Percentiles rank a stretch among this genome's conserved stretches.
Conservation (phyloP, 2,797 vertebrate species). For the Diplodus sargus region DNA sequence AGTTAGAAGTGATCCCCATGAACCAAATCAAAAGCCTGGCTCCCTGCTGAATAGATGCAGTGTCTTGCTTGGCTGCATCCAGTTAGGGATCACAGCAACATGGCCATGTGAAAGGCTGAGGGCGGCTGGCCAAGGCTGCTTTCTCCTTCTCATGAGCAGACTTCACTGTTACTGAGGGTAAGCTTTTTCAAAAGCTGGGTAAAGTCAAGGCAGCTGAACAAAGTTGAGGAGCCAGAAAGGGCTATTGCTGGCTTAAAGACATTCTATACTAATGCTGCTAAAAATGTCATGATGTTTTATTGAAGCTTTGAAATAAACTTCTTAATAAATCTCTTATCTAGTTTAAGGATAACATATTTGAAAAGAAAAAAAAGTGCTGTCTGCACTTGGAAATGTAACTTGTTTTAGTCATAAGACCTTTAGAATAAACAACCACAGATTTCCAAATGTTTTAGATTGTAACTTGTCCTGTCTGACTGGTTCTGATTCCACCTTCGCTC, state of each 20-base stretch:
- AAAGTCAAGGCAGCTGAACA: conserved; percentile 49
- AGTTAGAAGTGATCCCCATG: conserved; percentile 76
- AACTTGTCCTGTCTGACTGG: no score
- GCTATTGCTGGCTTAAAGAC: conserved; percentile 2
- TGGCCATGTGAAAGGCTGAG: conserved; percentile 65
- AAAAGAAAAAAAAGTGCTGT: conserved; percentile 10
- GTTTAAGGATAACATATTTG: not conserved
- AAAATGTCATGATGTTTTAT: conserved; percentile 12
- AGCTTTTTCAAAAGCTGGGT: conserved; percentile 49
- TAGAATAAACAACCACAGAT: not conserved
- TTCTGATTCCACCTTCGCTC: no score
- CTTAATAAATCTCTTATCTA: not conserved
- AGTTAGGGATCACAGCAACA: conserved; percentile 53
- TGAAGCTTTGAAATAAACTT: conserved; percentile 9
- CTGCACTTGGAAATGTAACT: not conserved
- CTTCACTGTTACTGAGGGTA: conserved; percentile 42
- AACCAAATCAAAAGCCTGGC: conserved; percentile 74
- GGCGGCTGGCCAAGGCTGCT: conserved; percentile 69
- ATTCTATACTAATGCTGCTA: conserved; percentile 16
- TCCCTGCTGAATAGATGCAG: conserved; percentile 64
- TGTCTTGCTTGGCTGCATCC: conserved; percentile 58
- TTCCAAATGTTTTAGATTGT: not conserved
- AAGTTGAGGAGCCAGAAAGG: conserved; percentile 33
- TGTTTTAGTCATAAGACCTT: conserved; percentile 2
- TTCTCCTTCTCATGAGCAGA: conserved; percentile 41